Percentiles rank a stretch among this genome's conserved stretches.
phyloP scores from a whole-genome alignment of 2,888 invertebrate genomes.

The Chalcis sispes region DNA sequence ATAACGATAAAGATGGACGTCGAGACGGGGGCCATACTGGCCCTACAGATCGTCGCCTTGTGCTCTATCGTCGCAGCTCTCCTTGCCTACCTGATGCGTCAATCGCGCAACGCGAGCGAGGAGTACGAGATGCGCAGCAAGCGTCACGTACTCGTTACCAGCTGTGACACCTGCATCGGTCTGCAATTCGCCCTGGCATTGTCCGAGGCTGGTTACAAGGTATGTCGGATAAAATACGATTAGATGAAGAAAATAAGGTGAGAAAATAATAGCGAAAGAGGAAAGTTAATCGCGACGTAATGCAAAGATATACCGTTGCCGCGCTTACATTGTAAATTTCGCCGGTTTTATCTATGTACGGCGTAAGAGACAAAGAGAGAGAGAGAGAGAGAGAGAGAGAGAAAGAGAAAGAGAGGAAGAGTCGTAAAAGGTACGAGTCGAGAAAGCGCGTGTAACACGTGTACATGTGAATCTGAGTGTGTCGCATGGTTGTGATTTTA shows the following conservation, averaged over 20 bases:
- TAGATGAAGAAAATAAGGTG: too few relatives aligned
- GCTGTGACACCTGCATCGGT: slow-evolving; percentile 87
- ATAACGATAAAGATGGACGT: slow-evolving; percentile 81
- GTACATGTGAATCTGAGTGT: too few relatives aligned
- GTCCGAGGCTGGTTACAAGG: slow-evolving; percentile 72
- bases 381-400: neutral
- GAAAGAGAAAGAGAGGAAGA: neutral
- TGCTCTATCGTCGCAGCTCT: slow-evolving; percentile 91
- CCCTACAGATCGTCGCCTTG: slow-evolving; percentile 87
- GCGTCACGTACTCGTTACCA: slow-evolving; percentile 86
- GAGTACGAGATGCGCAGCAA: slow-evolving; percentile 80
- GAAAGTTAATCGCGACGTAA: too few relatives aligned
- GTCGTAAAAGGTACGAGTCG: too few relatives aligned
- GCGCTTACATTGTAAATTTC: neutral
- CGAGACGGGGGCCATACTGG: slow-evolving; percentile 87
- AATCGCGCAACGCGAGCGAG: slow-evolving; percentile 79
- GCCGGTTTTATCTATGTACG: neutral
- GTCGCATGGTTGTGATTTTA: slow-evolving; percentile 55
- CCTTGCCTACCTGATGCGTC: slow-evolving; percentile 86
- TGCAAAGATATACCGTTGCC: neutral
- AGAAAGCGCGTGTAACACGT: too few relatives aligned
- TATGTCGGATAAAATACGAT: slow-evolving; percentile 54
- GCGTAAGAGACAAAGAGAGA: neutral
- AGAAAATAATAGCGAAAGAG: neutral
- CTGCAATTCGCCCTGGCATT: slow-evolving; percentile 80